Base-by-base conservation (phyloP, 2,113 vertebrate genomes). In the Tapirus terrestris region DNA sequence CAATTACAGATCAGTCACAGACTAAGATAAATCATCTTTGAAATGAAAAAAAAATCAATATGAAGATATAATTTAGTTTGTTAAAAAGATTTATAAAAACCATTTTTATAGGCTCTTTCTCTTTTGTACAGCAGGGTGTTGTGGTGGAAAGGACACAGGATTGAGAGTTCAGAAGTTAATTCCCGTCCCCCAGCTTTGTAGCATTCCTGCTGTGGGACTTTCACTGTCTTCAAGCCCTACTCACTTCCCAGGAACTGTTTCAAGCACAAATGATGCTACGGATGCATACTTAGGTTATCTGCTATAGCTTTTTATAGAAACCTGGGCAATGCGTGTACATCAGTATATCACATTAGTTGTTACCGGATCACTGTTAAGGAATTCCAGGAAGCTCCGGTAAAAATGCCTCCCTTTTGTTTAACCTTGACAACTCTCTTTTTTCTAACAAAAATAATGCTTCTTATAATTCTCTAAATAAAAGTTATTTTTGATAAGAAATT, bases 291-390 rank as follows among this genome's bases (percentile, higher is more conserved):
- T 4, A 8, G 4, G 4, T 25, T 1, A 16, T 17, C 67, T 7
- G 48, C 10, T 12, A 0, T 13, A 1, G 1, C 0, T 0, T 48
- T 48, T 39, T 6, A 2, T 11, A 21, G 36, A 21, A 43, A 25
- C 33, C 45, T 16, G 31, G 45, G 36, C 31, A 31, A 18, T 6
- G 43, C 6, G 29, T 29, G n/a, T 7, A 3, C 0, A 21, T 39
- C 5, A 1, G 23, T 0, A 3, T 29, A 31, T 18, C 3, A 0
- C 1, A 0, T 6, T 3, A 7, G 11, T 2, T 3, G 61, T 13
- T 18, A 2, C 8, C 4, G 29, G 73, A 13, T 45, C 20, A 1
- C 51, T 21, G 4, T 5, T 60, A 2, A 45, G 33, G 48, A 17
- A 60, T 25, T 39, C 25, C 39, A 27, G 88, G 73, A 31, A 13